A percentile compares a stretch with the other conserved stretches of the same genome.
phyloP scores from a whole-genome alignment of 2,888 invertebrate genomes.

The Drosophila rellima region DNA sequence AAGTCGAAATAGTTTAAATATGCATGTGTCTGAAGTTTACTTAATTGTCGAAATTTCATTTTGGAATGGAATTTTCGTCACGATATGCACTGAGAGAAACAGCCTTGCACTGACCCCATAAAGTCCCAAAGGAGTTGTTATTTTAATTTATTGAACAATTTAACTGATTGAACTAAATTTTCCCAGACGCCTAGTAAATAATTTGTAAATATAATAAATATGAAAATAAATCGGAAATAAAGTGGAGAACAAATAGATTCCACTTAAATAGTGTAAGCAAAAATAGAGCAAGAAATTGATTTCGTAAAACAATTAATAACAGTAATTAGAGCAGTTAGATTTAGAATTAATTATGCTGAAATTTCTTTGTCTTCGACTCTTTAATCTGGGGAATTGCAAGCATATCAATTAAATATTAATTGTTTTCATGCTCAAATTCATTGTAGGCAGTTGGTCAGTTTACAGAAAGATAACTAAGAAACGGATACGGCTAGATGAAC shows the following conservation, averaged over 20 bases:
- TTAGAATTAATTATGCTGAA: not conserved
- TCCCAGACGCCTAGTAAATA: constrained; percentile 1
- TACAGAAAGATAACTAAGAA: constrained; percentile 11
- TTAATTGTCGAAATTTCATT: not conserved
- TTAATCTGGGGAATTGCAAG: not conserved
- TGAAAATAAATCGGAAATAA: not conserved
- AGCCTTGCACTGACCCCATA: not conserved
- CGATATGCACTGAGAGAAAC: not conserved
- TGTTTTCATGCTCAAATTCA: too few species aligned
- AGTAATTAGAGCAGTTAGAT: not conserved
- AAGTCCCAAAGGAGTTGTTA: constrained; percentile 5
- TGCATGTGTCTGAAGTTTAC: not conserved
- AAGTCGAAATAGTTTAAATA: not conserved
- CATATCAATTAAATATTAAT: not conserved
- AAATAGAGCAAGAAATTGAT: not conserved
- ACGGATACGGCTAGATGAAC: constrained; percentile 44
- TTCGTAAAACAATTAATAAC: not conserved
- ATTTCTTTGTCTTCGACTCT: constrained; percentile 7
- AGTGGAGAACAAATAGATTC: not conserved
- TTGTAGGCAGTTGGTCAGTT: too few species aligned
- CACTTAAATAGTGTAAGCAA: not conserved
- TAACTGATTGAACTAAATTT: not conserved
- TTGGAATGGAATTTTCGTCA: not conserved
- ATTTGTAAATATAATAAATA: not conserved
- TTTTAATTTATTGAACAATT: not conserved